A percentile compares a stretch with the other conserved stretches of the same genome.
Evolutionary conservation across 2,113 vertebrate genomes (phyloP).

Genomic region (Emydocephalus ijimae): DNA sequence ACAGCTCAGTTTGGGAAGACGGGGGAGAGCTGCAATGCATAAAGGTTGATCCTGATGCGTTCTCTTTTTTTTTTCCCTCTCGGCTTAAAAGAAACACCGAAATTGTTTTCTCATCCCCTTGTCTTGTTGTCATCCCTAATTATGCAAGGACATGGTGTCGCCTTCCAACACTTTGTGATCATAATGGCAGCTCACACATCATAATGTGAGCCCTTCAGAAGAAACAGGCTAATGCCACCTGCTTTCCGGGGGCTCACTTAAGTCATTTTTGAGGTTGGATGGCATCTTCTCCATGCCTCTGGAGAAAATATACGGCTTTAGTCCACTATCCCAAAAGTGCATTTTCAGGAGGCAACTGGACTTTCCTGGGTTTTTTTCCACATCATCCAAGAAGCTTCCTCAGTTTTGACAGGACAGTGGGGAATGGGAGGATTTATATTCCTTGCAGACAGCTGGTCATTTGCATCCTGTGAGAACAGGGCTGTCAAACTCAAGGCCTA

Average conservation of each 20-base stretch:
- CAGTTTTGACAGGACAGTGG: too few relatives aligned
- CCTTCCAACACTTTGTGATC: background rate
- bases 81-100: background rate
- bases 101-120: background rate
- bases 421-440: too few relatives aligned
- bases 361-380: too few relatives aligned
- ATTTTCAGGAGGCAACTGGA: too few relatives aligned
- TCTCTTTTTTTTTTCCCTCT: background rate
- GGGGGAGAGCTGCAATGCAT: too few relatives aligned
- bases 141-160: background rate
- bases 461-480: too few relatives aligned
- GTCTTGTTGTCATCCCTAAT: too few relatives aligned
- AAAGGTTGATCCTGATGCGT: background rate
- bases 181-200: background rate
- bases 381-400: too few relatives aligned
- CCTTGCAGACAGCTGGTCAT: too few relatives aligned
- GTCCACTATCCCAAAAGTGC: too few relatives aligned
- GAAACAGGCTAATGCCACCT: background rate
- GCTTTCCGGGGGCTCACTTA: too few relatives aligned
- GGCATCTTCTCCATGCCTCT: background rate
- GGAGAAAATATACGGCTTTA: background rate
- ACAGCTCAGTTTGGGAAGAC: background rate
- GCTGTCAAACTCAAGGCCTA: too few relatives aligned
- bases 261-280: background rate
- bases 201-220: background rate